These are phyloP conservation scores for Volucella inanis DNA, from an alignment of 2,888 invertebrate genomes.

Conservation along the genomic window DNA sequence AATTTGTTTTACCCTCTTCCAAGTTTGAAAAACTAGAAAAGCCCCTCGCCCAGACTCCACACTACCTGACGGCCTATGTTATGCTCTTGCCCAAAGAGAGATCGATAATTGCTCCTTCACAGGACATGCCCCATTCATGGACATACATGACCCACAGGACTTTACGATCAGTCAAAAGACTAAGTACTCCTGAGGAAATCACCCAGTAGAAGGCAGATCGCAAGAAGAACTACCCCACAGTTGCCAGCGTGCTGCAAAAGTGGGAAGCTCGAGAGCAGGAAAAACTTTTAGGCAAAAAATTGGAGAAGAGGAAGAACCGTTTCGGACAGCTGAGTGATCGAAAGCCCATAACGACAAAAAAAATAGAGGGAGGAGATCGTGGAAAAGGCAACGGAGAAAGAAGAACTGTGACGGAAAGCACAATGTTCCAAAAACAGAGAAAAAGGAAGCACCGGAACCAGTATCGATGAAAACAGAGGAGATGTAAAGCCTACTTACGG, in stretches of 20 bases:
- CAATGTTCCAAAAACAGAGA: neutral
- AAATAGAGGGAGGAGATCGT: neutral
- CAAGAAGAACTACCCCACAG: constrained; percentile 90
- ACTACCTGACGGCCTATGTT: constrained; percentile 81
- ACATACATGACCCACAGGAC: constrained; percentile 92
- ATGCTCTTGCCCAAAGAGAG: constrained; percentile 83
- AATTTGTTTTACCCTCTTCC: constrained; percentile 80
- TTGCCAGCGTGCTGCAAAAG: constrained; percentile 87
- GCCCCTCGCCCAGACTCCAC: constrained; percentile 63
- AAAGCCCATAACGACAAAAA: constrained; percentile 74
- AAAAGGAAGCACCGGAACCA: neutral
- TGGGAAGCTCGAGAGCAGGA: constrained; percentile 87
- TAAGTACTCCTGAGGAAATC: constrained; percentile 91
- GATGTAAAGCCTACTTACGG: constrained; percentile 2
- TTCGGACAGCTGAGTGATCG: constrained; percentile 83
- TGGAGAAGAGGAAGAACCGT: constrained; percentile 83
- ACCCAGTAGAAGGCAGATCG: constrained; percentile 93
- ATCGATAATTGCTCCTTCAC: constrained; percentile 91
- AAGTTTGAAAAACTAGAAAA: constrained; percentile 77
- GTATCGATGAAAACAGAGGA: neutral
- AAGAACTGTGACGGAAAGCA: constrained; percentile 24
- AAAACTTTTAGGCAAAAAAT: constrained; percentile 89
- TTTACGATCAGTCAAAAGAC: constrained; percentile 90
- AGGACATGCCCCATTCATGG: constrained; percentile 91
- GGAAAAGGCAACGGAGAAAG: constrained; percentile 23